These are phyloP conservation scores for Apis dorsata DNA, from an alignment of 1,140 invertebrate genomes.

Conservation along the genomic window DNA sequence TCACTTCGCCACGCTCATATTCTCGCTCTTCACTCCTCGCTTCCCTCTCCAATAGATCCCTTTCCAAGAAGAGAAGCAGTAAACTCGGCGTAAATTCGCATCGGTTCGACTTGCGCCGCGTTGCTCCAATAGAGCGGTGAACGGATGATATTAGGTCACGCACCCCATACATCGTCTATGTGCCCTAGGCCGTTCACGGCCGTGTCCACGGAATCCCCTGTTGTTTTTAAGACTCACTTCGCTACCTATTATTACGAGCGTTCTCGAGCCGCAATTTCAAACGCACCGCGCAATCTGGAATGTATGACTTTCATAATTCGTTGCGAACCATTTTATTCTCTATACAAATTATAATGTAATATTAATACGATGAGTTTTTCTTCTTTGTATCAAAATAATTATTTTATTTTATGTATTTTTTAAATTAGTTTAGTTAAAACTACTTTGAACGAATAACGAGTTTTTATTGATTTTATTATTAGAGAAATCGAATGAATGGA, in stretches of 20 bases:
- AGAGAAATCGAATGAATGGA: no score
- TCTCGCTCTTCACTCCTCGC: conserved; percentile 17
- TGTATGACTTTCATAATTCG: conserved; percentile 11
- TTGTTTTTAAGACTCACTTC: conserved; percentile 33
- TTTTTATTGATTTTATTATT: no score
- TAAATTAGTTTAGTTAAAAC: no score
- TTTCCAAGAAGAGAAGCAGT: conserved; percentile 2
- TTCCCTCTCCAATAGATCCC: conserved; percentile 10
- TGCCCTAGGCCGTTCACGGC: conserved; percentile 78
- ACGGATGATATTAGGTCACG: conserved; percentile 77
- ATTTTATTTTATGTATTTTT: no score
- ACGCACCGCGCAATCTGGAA: not conserved
- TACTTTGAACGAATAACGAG: no score
- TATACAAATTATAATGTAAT: not conserved
- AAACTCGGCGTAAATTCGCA: conserved; percentile 61
- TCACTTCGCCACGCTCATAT: not conserved
- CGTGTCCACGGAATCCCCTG: conserved; percentile 71
- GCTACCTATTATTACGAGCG: conserved; percentile 38
- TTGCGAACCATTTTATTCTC: not conserved
- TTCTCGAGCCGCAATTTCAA: not conserved
- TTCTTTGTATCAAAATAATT: no score
- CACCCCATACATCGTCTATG: conserved; percentile 72
- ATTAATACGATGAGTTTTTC: not conserved
- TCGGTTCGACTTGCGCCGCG: conserved; percentile 42
- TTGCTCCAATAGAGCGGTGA: conserved; percentile 65